Evolutionary conservation across 1,140 invertebrate species (phyloP).

Genomic region (Mercenaria mercenaria): DNA sequence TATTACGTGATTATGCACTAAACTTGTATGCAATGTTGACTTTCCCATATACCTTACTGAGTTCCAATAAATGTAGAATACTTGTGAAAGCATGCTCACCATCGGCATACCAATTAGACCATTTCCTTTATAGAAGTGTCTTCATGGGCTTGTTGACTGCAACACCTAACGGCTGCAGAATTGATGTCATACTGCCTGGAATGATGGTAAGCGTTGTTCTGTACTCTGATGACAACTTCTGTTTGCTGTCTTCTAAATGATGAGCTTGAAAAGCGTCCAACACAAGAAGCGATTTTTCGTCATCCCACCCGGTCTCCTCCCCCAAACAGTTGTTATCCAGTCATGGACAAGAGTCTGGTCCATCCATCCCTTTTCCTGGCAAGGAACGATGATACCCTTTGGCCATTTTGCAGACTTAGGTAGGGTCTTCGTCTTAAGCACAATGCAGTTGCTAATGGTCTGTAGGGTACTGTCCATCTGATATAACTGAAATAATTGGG

Average conservation of each 20-base stretch:
- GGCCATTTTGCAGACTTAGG: constrained; percentile 23
- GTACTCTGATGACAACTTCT: not conserved
- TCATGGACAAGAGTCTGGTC: not conserved
- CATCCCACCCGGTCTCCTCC: not conserved
- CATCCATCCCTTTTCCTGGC: not conserved
- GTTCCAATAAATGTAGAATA: too few relatives aligned
- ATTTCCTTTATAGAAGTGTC: constrained; percentile 64
- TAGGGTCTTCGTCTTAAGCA: constrained; percentile 75
- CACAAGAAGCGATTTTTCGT: not conserved
- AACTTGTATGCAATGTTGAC: too few relatives aligned
- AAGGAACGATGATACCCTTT: not conserved
- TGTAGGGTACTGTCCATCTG: too few relatives aligned
- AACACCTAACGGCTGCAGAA: constrained; percentile 61
- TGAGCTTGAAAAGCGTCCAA: not conserved
- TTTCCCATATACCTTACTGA: too few relatives aligned
- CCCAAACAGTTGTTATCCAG: not conserved
- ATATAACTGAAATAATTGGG: too few relatives aligned
- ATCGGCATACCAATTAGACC: constrained; percentile 66
- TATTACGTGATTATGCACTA: too few relatives aligned
- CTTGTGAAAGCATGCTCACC: too few relatives aligned
- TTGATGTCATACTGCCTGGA: too few relatives aligned
- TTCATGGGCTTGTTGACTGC: constrained; percentile 70
- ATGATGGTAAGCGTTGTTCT: constrained; percentile 51
- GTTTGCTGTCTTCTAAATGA: not conserved
- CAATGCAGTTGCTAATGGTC: too few relatives aligned